These are phyloP conservation scores for Cavia aperea DNA, from an alignment of 2,113 vertebrate genomes.

Conservation along the genomic window DNA sequence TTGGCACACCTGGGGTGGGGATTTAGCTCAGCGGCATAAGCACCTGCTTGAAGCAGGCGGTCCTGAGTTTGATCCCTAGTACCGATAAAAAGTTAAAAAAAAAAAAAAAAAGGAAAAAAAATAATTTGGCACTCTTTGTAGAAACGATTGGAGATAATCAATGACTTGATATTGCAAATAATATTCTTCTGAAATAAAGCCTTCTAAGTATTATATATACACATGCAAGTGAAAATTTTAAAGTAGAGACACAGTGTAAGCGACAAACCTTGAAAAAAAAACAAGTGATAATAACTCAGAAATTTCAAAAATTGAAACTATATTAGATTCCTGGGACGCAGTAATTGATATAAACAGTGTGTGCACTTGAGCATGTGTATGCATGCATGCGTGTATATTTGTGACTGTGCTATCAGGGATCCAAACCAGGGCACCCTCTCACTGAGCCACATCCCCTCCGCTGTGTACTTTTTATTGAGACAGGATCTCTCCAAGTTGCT, in stretches of 20 bases:
- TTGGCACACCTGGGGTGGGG: neutral
- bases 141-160: neutral
- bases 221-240: neutral
- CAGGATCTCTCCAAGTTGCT: neutral
- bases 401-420: neutral
- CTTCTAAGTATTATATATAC: neutral
- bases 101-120: neutral
- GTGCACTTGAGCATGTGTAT: neutral
- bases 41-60: too few relatives aligned
- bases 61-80: too few relatives aligned
- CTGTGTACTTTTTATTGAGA: neutral
- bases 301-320: neutral
- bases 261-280: neutral
- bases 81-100: too few relatives aligned
- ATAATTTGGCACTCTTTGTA: neutral
- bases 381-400: neutral
- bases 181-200: neutral
- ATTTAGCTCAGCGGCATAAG: too few relatives aligned
- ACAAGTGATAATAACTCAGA: neutral
- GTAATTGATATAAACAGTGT: neutral
- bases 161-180: neutral
- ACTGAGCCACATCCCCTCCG: neutral
- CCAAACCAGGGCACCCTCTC: neutral
- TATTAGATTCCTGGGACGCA: neutral
- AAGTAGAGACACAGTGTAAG: neutral